Evolutionary conservation across 2,113 vertebrate genomes (phyloP).

Genomic region (Laticauda colubrina): DNA sequence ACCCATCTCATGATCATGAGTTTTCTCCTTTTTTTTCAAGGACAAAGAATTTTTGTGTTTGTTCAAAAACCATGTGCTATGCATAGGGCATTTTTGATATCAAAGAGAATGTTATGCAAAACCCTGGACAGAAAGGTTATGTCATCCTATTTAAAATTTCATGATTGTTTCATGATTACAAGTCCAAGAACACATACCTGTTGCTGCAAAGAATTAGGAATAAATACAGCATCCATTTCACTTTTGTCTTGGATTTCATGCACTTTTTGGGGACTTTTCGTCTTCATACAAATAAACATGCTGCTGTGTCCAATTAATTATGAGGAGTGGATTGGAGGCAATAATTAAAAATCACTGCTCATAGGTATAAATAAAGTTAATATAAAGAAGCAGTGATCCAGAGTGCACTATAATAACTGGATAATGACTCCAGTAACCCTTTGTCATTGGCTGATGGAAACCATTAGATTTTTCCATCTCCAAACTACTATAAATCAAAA

Average conservation of each 20-base stretch:
- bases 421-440: background rate
- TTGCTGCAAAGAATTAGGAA: background rate
- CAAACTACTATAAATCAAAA: background rate
- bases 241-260: background rate
- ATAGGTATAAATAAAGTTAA: background rate
- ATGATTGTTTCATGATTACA: background rate
- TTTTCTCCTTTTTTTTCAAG: background rate
- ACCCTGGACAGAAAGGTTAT: background rate
- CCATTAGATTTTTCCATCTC: background rate
- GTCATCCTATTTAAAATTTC: background rate
- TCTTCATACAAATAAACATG: background rate
- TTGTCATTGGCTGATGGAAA: background rate
- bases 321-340: background rate
- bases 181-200: background rate
- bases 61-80: background rate
- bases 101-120: background rate
- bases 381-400: background rate
- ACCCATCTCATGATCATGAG: background rate
- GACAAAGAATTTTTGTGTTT: background rate
- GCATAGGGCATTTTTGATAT: background rate
- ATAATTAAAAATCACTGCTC: background rate
- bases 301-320: background rate
- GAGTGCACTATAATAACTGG: background rate
- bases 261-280: background rate
- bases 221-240: background rate